Base-by-base conservation (phyloP, 1,140 invertebrate genomes). In the Odontomachus brunneus region DNA sequence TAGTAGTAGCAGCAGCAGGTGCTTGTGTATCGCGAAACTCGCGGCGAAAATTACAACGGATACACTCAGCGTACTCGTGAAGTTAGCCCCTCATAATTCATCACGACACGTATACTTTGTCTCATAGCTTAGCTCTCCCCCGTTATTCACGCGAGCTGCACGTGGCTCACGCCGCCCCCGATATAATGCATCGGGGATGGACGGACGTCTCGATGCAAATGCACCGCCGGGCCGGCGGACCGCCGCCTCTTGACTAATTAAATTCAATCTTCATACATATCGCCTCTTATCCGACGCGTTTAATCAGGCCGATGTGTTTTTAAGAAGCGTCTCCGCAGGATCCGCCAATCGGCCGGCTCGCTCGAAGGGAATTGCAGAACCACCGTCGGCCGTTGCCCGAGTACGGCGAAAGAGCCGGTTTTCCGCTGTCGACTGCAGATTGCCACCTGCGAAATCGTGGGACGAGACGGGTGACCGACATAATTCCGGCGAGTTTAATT, bases 211-310 rank as follows among this genome's bases (percentile, higher is more conserved):
- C 55, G 53, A 80, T 80, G 75, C 51, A 71, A 69, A 69, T 59
- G 33, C 51, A 24, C 33, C 3, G 38, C 49, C 33, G 44, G 26
- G n/a, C n/a, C 73, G 44, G 29, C 7, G 33, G n/a, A n/a, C 17
- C 29, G 22, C 51, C 26, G 26, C 22, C 33, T n/a, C 33, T 80
- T 80, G 48, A 80, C 51, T 80, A 80, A 80, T 80, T 80, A 69
- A 80, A 80, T 80, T 57, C 75, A 80, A 80, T 80, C 75, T 80
- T 80, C 75, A 80, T 80, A 80, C 26, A 80, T 80, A 80, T 71
- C 75, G 75, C 22, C 29, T 38, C 51, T 80, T 80, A 80, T 80
- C 75, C 51, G 49, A 44, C 75, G 22, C 51, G 75, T 67, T 80
- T 80, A 80, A 80, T 80, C 75, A 80, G 48, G 75, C 24, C 65